Base-by-base conservation (phyloP, 2,888 invertebrate genomes). In the Sialis fuliginosa region DNA sequence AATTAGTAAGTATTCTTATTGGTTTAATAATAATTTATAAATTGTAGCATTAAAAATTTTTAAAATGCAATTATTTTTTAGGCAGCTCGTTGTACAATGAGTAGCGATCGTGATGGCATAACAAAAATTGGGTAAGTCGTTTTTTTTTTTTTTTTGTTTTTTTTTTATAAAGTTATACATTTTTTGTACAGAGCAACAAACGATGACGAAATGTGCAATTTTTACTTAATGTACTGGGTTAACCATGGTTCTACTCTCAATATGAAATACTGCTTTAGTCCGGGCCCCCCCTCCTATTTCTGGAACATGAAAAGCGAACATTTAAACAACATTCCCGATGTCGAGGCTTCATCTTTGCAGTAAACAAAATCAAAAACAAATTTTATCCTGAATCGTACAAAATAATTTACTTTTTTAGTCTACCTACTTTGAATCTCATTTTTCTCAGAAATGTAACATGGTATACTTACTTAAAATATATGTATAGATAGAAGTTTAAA, bases 161-260 rank as follows among this genome's bases (percentile, higher is more conserved):
- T 35, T 35, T 35, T 35, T 9, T n/a, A n/a, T n/a, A n/a, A n/a
- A n/a, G 9, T 35, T 10, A 35, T 35, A n/a, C 10, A n/a, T 44
- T 44, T 33, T 39, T 35, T 49, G 46, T 48, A 58, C 64, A 84
- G 87, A 0, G 71, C 81, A 2, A 91, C 91, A 31, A 87, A 85
- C 60, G 73, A 79, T 9, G 88, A 92, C 56, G 92, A 93, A 66
- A 93, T 93, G 92, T 93, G 92, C 68, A 93, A 92, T 65, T 91
- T 92, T 65, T 93, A 93, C 64, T 63, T 93, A 2, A 89, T 92
- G 88, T 92, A 92, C 63, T 92, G 87, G 69, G 87, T 90, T 0
- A 77, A 88, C 46, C 73, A 81, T 45, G 77, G 73, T 9, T 71
- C 77, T 3, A 87, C 89, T 0, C 64, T 91, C 4, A 64, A 78